A percentile compares a stretch with the other conserved stretches of the same genome.
These are phyloP conservation scores for Eremobia ochroleuca DNA, from an alignment of 2,888 invertebrate genomes.

Conservation along the genomic window DNA sequence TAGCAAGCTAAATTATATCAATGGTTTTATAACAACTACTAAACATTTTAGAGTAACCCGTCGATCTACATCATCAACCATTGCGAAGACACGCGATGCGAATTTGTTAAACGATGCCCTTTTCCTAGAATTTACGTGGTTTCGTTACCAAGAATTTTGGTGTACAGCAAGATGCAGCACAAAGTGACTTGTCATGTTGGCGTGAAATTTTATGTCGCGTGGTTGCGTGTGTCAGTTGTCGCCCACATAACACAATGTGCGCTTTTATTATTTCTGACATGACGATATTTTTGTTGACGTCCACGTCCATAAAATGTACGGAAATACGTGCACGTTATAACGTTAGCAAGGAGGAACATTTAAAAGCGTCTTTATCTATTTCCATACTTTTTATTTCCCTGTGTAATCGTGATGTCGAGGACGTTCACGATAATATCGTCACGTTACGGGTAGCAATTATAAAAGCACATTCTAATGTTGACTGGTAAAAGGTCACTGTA, in stretches of 20 bases:
- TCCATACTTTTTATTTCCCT: background rate
- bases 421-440: background rate
- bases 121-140: background rate
- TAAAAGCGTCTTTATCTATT: background rate
- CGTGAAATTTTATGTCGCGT: background rate
- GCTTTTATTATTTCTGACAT: background rate
- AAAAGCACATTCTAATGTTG: background rate
- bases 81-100: conserved; percentile 9
- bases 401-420: background rate
- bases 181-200: background rate
- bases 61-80: conserved; percentile 14
- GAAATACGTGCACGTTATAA: background rate
- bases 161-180: background rate
- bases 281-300: background rate
- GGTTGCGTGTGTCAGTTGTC: background rate
- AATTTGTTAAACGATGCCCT: background rate
- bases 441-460: too few relatives aligned
- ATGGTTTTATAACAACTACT: conserved; percentile 28
- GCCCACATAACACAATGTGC: background rate
- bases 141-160: background rate
- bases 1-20: conserved; percentile 8
- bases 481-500: conserved; percentile 1
- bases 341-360: background rate
- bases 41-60: conserved; percentile 13
- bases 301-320: background rate